Percentiles rank a stretch among this genome's conserved stretches.
Conservation (phyloP, 2,797 vertebrate species). For the Adelosebastes latens region DNA sequence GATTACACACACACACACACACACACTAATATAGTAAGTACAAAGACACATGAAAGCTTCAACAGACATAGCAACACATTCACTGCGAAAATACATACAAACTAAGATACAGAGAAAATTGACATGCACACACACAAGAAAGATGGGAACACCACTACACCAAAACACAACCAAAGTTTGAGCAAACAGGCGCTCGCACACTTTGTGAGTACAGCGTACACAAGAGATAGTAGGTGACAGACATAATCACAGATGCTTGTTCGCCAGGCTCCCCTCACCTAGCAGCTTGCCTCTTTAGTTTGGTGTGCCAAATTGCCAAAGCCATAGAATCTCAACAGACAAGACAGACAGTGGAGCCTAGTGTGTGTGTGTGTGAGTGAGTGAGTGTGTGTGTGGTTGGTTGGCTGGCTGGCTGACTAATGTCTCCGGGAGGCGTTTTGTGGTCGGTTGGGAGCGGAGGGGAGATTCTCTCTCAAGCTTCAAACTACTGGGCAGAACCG, state of each 20-base stretch:
- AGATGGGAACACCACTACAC: neutral
- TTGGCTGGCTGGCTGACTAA: conserved; percentile 72
- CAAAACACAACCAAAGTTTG: conserved; percentile 32
- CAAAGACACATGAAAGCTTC: conserved; percentile 30
- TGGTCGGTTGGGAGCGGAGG: conserved; percentile 70
- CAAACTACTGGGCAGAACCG: conserved; percentile 70
- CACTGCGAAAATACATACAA: neutral
- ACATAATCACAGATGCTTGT: conserved; percentile 77
- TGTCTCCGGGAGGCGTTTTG: conserved; percentile 75
- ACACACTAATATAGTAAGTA: conserved; percentile 20
- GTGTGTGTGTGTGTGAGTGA: conserved; percentile 11
- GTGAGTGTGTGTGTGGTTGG: conserved; percentile 22
- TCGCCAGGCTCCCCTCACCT: conserved; percentile 70
- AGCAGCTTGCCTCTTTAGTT: conserved; percentile 76
- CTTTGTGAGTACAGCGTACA: conserved; percentile 43
- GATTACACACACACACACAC: conserved; percentile 25
- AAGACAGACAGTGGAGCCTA: conserved; percentile 57
- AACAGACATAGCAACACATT: conserved; percentile 16
- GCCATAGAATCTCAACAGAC: conserved; percentile 70
- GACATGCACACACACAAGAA: neutral
- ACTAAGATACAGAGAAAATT: conserved; percentile 9
- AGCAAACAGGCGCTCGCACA: conserved; percentile 4
- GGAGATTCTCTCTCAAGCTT: conserved; percentile 71
- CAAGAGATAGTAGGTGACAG: conserved; percentile 73
- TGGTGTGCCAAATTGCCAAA: conserved; percentile 74